These are phyloP conservation scores for Bubo blakistoni DNA, from an alignment of 2,113 vertebrate genomes.

Conservation along the genomic window DNA sequence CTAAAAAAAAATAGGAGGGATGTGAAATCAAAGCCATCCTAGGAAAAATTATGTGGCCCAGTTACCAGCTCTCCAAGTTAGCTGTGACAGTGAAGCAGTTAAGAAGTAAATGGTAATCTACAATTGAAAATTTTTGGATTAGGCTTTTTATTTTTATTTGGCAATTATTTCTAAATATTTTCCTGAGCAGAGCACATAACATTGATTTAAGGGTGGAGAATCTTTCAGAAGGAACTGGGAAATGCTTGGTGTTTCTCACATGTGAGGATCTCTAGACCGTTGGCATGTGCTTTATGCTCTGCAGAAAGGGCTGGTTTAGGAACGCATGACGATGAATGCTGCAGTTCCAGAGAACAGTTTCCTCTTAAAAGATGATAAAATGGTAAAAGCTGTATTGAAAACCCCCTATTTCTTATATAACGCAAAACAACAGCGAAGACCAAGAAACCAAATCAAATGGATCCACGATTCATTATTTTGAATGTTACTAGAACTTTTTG, in stretches of 20 bases:
- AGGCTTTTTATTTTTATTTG: neutral
- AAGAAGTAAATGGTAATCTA: neutral
- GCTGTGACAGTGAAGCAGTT: neutral
- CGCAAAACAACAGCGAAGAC: neutral
- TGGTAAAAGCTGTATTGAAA: neutral
- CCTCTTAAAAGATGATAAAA: neutral
- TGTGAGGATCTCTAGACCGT: neutral
- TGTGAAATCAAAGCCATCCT: neutral
- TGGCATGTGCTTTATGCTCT: neutral
- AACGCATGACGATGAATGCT: rapidly evolving
- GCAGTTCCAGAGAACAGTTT: neutral
- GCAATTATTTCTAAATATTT: neutral
- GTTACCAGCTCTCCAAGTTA: neutral
- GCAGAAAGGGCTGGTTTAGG: neutral
- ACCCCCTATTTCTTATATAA: neutral
- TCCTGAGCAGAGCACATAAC: neutral
- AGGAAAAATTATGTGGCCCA: neutral
- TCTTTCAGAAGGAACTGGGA: neutral
- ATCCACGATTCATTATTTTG: neutral
- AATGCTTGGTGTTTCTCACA: neutral
- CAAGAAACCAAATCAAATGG: neutral
- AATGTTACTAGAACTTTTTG: neutral
- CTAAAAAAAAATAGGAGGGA: neutral
- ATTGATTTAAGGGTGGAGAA: neutral
- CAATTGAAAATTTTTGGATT: neutral